Percentiles rank a stretch among this genome's conserved stretches.
These are phyloP conservation scores for Streptopelia turtur DNA, from an alignment of 2,797 vertebrate species.

Conservation along the genomic window DNA sequence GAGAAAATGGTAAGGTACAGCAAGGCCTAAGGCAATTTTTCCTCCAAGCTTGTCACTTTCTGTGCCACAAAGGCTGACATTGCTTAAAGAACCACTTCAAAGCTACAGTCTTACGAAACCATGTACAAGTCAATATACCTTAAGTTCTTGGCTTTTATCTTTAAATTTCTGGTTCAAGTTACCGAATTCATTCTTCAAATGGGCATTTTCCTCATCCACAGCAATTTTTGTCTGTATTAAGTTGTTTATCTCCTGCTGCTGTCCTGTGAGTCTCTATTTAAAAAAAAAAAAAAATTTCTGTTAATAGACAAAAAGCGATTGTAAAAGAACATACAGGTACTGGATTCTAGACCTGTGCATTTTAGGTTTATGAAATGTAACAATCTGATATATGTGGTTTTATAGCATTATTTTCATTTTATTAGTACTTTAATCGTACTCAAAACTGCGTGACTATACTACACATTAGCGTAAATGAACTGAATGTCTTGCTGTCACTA, in stretches of 20 bases:
- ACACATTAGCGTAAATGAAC: background rate
- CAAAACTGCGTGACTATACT: background rate
- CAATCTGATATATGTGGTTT: background rate
- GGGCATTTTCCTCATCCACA: constrained; percentile 80
- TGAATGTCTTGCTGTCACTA: background rate
- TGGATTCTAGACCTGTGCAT: background rate
- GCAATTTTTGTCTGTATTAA: constrained; percentile 79
- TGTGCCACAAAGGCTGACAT: constrained; percentile 79
- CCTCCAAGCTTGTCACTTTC: constrained; percentile 81
- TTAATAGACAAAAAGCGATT: background rate
- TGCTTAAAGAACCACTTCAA: constrained; percentile 80
- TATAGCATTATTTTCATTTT: background rate
- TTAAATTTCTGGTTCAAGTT: constrained; percentile 85
- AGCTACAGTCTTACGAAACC: constrained; percentile 69
- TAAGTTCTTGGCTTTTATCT: constrained; percentile 87
- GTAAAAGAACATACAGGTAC: background rate
- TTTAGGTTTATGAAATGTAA: background rate
- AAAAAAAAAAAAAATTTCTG: background rate
- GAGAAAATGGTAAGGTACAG: constrained; percentile 79
- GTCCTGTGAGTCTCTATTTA: constrained; percentile 79
- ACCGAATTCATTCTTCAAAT: constrained; percentile 86
- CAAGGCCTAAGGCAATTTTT: constrained; percentile 85
- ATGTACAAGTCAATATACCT: constrained; percentile 85
- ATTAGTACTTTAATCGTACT: background rate
- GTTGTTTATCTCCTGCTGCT: constrained; percentile 87